Base-by-base conservation (phyloP, 2,113 vertebrate species). In the Cricetomys ansorgei region DNA sequence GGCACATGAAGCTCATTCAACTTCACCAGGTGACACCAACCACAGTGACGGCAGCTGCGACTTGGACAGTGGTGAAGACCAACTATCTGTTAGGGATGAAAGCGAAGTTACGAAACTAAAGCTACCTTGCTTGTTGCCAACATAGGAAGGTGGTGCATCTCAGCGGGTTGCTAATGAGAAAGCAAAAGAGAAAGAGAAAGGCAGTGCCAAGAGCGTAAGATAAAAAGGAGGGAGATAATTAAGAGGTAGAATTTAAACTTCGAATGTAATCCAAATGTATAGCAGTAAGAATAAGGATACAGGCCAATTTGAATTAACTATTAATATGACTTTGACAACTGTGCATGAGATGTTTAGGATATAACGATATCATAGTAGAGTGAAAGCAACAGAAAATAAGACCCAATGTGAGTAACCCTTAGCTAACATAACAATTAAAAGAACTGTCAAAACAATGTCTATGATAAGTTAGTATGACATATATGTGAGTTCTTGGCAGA, bases 101-200 rank as follows among this genome's bases (percentile, higher is more conserved):
- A 21, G 45, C 27, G 57, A 85, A 55, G 29, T 72, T 65, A 50
- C 81, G 77, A 77, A 97, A 40, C 57, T 50, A 43, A 80, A 93
- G 40, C 86, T 84, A 43, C n/a, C 31, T 73, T 72, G 19, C 48
- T 76, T 67, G 10, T 27, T 83, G 80, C 69, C 65, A 70, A 84
- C 86, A 59, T 57, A 94, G 92, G 73, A 92, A 86, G 88, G 55
- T 29, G 67, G 77, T 77, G 17, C 12, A 50, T 67, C 92, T 94
- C 92, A 91, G 92, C 96, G n/a, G 80, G 84, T 48, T 91, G 88
- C 94, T 97, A 92, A 96, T 94, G 89, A 97, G 92, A 95, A 95
- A 96, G 75, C 79, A 93, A 95, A 93, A 92, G 89, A 95, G 88
- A 92, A 92, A 69, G 70, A 57, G 9, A 88, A 96, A 92, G 25